Evolutionary conservation across 2,888 invertebrate genomes (phyloP), one percentile per base, ranked within the genome.

Genomic region (Galeruca laticollis): DNA sequence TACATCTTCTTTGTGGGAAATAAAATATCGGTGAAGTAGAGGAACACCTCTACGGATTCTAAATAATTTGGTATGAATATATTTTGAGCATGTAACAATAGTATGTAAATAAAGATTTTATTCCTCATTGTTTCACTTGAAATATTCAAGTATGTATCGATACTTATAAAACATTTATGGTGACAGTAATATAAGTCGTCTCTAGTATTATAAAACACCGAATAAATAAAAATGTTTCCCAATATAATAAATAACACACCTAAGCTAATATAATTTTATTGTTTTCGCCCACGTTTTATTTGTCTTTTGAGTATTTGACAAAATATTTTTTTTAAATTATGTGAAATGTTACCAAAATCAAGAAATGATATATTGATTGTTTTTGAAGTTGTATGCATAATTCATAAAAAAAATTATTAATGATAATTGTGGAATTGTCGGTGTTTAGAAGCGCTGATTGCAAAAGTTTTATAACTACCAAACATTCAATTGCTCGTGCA

Each of bases 261-360:
- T 47, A 47, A 47, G 43, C 8, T 26, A n/a, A 8, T n/a, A 47
- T 47, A 47, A 47, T 47, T 47, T 47, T n/a, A 47, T 47, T 47
- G 18, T 47, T 47, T 47, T 15, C 43, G 43, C 43, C 43, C 18
- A 47, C 43, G 8, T 47, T 18, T 15, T 47, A 9, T 47, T 47
- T 47, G 43, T 18, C 15, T 15, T 47, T 47, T 47, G 5, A 15
- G 5, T 47, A 18, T 47, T 47, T 47, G 15, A 15, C 2, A 18
- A 15, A 43, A 37, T 5, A 37, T 37, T n/a, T n/a, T n/a, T n/a
- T n/a, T n/a, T 9, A 47, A 47, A 47, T 47, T 43, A 6, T 10
- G 8, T 18, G 15, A 15, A 47, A 47, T 13, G 40, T 40, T 11
- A 40, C 40, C 40, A 40, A 40, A 40, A n/a, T 40, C n/a, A 40